phyloP scores from a whole-genome alignment of 2,888 invertebrate species.

The Lomographa bimaculata region DNA sequence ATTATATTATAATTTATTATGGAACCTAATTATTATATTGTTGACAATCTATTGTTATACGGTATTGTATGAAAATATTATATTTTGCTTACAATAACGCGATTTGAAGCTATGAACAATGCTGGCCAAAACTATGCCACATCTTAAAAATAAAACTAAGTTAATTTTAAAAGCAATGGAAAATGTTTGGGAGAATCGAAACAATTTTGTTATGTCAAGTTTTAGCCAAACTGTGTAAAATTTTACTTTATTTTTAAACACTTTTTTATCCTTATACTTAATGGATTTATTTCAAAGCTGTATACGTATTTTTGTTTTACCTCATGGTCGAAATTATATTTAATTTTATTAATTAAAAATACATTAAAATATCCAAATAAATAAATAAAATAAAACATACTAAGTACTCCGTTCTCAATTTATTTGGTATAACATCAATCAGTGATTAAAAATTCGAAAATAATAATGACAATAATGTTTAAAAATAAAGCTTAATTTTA shows the following conservation, averaged over 20 bases:
- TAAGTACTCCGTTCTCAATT: no score
- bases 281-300: no score
- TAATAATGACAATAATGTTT: conserved; percentile 7
- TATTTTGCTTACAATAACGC: conserved; percentile 17
- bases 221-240: conserved; percentile 6
- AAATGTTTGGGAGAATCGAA: no score
- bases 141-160: no score
- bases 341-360: no score
- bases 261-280: conserved; percentile 2
- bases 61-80: conserved; percentile 29
- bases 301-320: no score
- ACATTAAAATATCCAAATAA: no score
- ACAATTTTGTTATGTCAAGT: not conserved
- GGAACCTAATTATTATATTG: conserved; percentile 28
- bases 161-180: no score
- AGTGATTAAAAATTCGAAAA: no score
- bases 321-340: no score
- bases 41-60: conserved; percentile 20
- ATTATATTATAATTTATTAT: conserved; percentile 19
- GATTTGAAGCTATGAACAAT: conserved; percentile 19
- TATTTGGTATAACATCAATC: no score
- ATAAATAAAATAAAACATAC: no score
- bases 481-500: conserved; percentile 12
- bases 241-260: conserved; percentile 16
- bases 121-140: conserved; percentile 5